phyloP scores from a whole-genome alignment of 2,888 invertebrate genomes.

The Scotopteryx bipunctaria region DNA sequence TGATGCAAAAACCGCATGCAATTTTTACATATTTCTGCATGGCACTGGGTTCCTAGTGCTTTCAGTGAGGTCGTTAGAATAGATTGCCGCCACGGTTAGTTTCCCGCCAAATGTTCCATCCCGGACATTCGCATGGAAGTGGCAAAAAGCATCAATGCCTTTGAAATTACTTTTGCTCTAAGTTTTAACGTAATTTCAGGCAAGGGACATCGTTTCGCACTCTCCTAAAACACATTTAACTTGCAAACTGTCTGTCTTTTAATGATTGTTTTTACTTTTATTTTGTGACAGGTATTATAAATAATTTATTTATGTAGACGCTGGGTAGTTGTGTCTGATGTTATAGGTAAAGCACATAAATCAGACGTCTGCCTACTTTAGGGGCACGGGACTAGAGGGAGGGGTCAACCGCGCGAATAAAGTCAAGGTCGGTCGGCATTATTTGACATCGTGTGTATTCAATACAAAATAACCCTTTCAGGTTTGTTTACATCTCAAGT shows the following conservation, averaged over 20 bases:
- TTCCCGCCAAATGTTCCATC: conserved; percentile 40
- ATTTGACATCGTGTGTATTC: no score
- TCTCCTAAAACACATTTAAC: conserved; percentile 41
- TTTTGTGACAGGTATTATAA: neutral
- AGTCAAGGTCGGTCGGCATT: no score
- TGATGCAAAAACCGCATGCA: neutral
- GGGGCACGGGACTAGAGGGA: no score
- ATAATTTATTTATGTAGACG: no score
- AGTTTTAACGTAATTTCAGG: conserved; percentile 45
- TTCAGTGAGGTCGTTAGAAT: conserved; percentile 13
- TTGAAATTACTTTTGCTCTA: conserved; percentile 37
- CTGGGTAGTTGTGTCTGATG: no score
- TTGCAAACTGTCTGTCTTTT: conserved; percentile 33
- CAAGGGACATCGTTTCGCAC: conserved; percentile 50
- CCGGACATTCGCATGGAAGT: conserved; percentile 30
- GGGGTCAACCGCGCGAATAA: no score
- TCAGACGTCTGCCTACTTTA: no score
- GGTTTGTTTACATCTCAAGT: no score
- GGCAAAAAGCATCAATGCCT: conserved; percentile 38
- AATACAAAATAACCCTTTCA: no score
- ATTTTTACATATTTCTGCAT: neutral
- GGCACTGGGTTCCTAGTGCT: no score
- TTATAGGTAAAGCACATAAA: no score
- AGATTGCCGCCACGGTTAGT: conserved; percentile 38
- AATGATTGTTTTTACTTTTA: neutral